phyloP scores from a whole-genome alignment of 2,797 vertebrate species.

The Lycodopsis pacificus region DNA sequence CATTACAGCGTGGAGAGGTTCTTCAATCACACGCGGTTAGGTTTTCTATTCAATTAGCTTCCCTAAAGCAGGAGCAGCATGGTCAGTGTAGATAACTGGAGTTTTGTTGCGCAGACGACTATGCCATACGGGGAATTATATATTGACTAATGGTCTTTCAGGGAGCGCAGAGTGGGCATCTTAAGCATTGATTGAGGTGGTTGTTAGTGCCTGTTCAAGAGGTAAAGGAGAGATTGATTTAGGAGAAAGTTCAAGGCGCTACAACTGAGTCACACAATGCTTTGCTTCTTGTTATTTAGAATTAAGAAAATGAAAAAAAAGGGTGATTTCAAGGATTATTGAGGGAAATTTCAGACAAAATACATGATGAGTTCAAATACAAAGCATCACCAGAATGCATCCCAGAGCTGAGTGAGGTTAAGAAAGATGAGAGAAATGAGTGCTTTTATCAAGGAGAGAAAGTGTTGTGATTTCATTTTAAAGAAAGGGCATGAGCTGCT shows the following conservation, averaged over 20 bases:
- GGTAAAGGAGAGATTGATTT: constrained; percentile 1
- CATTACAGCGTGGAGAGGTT: constrained; percentile 58
- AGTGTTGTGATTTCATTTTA: not conserved
- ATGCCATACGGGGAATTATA: not conserved
- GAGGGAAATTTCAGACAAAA: constrained; percentile 11
- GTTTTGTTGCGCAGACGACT: not conserved
- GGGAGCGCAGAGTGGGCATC: constrained; percentile 10
- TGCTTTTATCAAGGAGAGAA: not conserved
- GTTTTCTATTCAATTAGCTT: constrained; percentile 35
- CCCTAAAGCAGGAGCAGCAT: not conserved
- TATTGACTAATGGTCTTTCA: constrained; percentile 6
- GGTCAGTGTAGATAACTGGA: constrained; percentile 1
- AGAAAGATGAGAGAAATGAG: constrained; percentile 24
- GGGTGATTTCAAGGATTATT: constrained; percentile 5
- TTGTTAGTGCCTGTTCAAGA: constrained; percentile 18
- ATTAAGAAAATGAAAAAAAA: constrained; percentile 8
- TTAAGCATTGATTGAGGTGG: constrained; percentile 22
- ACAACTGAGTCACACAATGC: not conserved
- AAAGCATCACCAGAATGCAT: constrained; percentile 30
- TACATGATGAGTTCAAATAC: constrained; percentile 21
- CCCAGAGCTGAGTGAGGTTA: constrained; percentile 24
- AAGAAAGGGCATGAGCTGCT: constrained; percentile 40
- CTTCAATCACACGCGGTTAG: constrained; percentile 25
- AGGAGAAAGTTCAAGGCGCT: constrained; percentile 1
- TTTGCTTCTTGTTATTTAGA: constrained; percentile 5